Percentiles rank a stretch among this genome's conserved stretches.
phyloP scores from a whole-genome alignment of 2,888 invertebrate species.

The Rhagophthalmus giganteus region DNA sequence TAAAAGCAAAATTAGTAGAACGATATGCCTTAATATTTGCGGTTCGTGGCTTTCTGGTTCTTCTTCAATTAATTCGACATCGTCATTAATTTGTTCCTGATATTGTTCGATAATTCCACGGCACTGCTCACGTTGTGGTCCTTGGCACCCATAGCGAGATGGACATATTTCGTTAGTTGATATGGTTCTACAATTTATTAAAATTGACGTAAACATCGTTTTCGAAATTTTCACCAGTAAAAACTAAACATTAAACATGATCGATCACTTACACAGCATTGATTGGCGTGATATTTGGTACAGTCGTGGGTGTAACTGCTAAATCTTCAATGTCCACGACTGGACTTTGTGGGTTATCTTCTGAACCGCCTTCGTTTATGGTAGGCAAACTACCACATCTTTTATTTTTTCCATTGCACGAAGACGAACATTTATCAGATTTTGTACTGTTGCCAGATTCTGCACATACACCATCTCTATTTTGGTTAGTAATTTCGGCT shows the following conservation, averaged over 20 bases:
- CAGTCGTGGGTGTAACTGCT: no score
- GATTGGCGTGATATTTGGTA: no score
- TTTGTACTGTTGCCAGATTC: neutral
- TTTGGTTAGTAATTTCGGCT: slow-evolving; percentile 34
- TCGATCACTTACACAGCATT: no score
- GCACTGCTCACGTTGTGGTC: slow-evolving; percentile 57
- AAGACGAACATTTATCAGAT: neutral
- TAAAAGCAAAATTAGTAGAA: slow-evolving; percentile 76
- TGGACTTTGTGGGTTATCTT: slow-evolving; percentile 44
- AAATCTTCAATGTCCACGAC: slow-evolving; percentile 70
- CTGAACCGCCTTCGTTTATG: slow-evolving; percentile 58
- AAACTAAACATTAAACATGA: no score
- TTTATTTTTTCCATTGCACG: slow-evolving; percentile 3
- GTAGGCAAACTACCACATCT: slow-evolving; percentile 47
- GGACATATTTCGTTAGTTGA: slow-evolving; percentile 51
- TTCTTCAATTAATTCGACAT: slow-evolving; percentile 59
- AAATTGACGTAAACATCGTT: no score
- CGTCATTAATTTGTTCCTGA: slow-evolving; percentile 57
- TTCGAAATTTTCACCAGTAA: no score
- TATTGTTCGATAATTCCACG: slow-evolving; percentile 59
- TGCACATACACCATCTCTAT: slow-evolving; percentile 16
- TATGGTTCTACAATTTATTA: no score
- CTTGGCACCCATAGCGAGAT: slow-evolving; percentile 59
- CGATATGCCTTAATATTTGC: slow-evolving; percentile 79
- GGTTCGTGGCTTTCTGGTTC: slow-evolving; percentile 63